Base-by-base conservation (phyloP, 1,140 invertebrate genomes). In the Neoseiulus cucumeris region DNA sequence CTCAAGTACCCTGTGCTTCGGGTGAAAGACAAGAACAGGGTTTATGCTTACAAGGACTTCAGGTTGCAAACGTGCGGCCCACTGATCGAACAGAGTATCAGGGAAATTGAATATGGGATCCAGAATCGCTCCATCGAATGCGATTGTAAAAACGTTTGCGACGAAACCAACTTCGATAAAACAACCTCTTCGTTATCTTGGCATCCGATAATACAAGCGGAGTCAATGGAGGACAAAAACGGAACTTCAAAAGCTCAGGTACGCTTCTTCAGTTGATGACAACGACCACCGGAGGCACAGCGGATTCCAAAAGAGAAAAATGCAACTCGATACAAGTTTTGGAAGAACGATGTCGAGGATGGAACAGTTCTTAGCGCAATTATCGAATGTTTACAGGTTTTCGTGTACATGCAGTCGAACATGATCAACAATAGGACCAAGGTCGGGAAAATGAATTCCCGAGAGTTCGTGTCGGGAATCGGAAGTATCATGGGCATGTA, bases 401-500 rank as follows among this genome's bases (percentile, higher is more conserved):
- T 18, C 51, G 51, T 59, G 17, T 59, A 59, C 33, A 59, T 59
- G 51, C 25, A 59, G 33, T 59, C 51, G 22, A 59, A 59, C 9
- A 14, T 59, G 33, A 59, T 59, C 22, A 59, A 25, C 22, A 59
- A 59, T 25, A 25, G 51, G 14, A 59, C 51, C 17, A 59, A 59
- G 51, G 51, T 59, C 14, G 51, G 51, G 1, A 59, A 59, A 25
- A 59, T 59, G 22, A 25, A 59, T 33, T n/a, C 22, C 25, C 51
- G 22, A 2, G 51, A 59, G 22, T 59, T 59, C 22, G 22, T 59
- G 14, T 59, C 51, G 14, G 51, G 51, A 2, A 59, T 59, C 51
- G 51, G 51, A 12, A 59, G 51, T 25, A 59, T 59, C 22, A 59
- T 59, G 51, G 51, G 51, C 22, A 59, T 59, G 51, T 59, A 59